Evolutionary conservation across 2,888 invertebrate genomes (phyloP).

Genomic region (Acronicta aceris): DNA sequence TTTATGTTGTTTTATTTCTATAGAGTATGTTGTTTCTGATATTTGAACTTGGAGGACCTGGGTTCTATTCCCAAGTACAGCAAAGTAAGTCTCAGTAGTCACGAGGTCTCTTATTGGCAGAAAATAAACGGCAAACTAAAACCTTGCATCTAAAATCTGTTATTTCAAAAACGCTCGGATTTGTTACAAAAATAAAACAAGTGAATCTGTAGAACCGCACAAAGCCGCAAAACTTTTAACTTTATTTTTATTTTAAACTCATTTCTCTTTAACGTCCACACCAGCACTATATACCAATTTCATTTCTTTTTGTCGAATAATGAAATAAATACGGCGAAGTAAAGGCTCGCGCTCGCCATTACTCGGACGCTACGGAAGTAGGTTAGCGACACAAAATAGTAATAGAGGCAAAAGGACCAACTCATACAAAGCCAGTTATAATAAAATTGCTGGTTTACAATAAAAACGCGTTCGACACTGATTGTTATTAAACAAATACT

Average conservation of each 20-base stretch:
- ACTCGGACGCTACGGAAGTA: conserved; percentile 20
- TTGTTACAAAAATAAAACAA: neutral
- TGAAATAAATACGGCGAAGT: conserved; percentile 45
- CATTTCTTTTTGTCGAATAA: conserved; percentile 44
- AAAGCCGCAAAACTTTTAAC: conserved; percentile 7
- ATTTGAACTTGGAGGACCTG: too few species aligned
- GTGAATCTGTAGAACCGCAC: neutral
- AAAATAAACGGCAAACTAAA: neutral
- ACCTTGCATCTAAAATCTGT: neutral
- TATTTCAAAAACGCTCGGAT: neutral
- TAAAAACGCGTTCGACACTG: too few species aligned
- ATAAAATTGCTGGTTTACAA: too few species aligned
- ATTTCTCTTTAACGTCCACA: conserved; percentile 29
- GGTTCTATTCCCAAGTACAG: too few species aligned
- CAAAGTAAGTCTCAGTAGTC: too few species aligned
- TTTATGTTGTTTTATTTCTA: neutral
- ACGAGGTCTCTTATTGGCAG: too few species aligned
- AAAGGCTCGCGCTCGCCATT: conserved; percentile 22
- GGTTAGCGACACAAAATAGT: neutral
- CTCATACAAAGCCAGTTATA: too few species aligned
- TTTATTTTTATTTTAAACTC: conserved; percentile 8
- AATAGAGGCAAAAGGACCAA: conserved; percentile 13
- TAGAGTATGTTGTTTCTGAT: too few species aligned
- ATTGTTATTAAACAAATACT: too few species aligned
- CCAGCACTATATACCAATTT: conserved; percentile 28